A percentile compares a stretch with the other conserved stretches of the same genome.
These are phyloP conservation scores for Epirrita christyi DNA, from an alignment of 2,888 invertebrate genomes.

Conservation along the genomic window DNA sequence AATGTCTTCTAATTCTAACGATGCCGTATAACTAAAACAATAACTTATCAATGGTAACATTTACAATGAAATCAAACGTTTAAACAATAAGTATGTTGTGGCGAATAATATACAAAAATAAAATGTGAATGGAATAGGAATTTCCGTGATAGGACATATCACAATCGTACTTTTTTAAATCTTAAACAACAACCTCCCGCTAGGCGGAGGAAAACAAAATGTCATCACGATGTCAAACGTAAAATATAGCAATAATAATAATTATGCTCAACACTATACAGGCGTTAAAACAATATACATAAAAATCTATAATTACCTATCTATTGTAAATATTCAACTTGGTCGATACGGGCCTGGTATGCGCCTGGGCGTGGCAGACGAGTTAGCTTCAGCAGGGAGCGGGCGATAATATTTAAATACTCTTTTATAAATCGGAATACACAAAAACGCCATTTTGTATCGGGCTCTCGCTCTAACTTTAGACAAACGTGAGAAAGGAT, in stretches of 20 bases:
- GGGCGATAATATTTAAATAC: too few species aligned
- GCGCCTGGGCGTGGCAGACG: background rate
- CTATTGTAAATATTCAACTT: slow-evolving; percentile 72
- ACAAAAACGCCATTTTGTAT: slow-evolving; percentile 7
- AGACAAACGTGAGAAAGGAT: background rate
- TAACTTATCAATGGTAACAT: slow-evolving; percentile 83
- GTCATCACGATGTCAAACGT: slow-evolving; percentile 59
- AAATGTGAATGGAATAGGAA: slow-evolving; percentile 79
- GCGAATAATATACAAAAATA: slow-evolving; percentile 77
- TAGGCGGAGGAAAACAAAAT: slow-evolving; percentile 59
- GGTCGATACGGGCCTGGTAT: slow-evolving; percentile 53
- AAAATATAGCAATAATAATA: slow-evolving; percentile 51
- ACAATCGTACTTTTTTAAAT: slow-evolving; percentile 67
- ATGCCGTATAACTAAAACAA: slow-evolving; percentile 60
- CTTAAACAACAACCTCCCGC: slow-evolving; percentile 63
- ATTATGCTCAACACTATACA: slow-evolving; percentile 64
- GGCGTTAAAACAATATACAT: slow-evolving; percentile 69
- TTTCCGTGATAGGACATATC: slow-evolving; percentile 78
- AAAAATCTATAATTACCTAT: slow-evolving; percentile 51
- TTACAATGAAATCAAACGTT: slow-evolving; percentile 70
- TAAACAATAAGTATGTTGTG: slow-evolving; percentile 60
- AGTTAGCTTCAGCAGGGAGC: background rate
- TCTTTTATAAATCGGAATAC: too few species aligned
- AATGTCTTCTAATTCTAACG: slow-evolving; percentile 42
- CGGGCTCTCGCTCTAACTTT: background rate